Evolutionary conservation across 2,888 invertebrate species (phyloP).

Genomic region (Tenthredo notha): DNA sequence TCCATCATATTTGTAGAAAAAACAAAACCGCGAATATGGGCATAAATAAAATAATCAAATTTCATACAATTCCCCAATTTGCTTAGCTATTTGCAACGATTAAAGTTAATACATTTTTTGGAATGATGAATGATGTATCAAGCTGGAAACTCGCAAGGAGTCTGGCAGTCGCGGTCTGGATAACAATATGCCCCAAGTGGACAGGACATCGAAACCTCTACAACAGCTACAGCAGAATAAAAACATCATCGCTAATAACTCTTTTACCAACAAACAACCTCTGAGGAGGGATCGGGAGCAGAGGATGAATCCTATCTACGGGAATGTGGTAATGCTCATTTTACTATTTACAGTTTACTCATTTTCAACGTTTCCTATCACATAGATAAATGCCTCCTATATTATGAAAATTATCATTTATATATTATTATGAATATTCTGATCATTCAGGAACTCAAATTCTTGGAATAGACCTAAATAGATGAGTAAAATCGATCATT

Average conservation of each 20-base stretch:
- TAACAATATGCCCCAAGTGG: constrained; percentile 70
- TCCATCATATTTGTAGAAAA: background rate
- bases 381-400: too few relatives aligned
- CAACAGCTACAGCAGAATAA: constrained; percentile 53
- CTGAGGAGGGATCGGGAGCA: constrained; percentile 70
- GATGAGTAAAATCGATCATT: background rate
- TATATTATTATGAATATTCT: background rate
- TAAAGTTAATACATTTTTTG: background rate
- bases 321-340: constrained; percentile 65
- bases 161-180: constrained; percentile 55
- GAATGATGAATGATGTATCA: background rate
- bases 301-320: constrained; percentile 72
- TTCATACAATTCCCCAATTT: constrained; percentile 31
- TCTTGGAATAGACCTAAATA: background rate
- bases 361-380: background rate
- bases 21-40: background rate
- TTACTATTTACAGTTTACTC: background rate
- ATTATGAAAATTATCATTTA: too few relatives aligned
- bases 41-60: background rate
- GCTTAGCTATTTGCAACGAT: background rate
- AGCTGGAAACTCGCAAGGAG: constrained; percentile 39
- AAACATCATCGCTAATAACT: constrained; percentile 60
- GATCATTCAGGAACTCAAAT: background rate
- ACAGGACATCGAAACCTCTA: constrained; percentile 73
- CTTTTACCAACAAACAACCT: constrained; percentile 59